These are phyloP conservation scores for Xylota segnis DNA, from an alignment of 2,888 invertebrate species.

Conservation along the genomic window DNA sequence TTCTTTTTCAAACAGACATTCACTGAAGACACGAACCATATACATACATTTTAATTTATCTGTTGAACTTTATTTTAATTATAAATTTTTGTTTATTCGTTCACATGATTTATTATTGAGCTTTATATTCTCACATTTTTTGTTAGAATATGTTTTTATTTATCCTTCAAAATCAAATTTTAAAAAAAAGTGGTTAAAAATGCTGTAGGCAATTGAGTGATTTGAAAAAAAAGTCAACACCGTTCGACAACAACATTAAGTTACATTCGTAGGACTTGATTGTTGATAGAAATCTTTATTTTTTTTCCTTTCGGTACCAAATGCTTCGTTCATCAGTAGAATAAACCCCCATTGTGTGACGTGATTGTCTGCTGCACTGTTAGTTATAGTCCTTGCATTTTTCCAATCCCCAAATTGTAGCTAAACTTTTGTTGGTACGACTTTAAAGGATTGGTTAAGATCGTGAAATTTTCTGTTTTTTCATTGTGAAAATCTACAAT, in stretches of 20 bases:
- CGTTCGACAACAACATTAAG: conserved; percentile 12
- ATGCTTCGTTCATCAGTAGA: background rate
- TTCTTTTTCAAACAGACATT: conserved; percentile 39
- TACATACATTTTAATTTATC: conserved; percentile 24
- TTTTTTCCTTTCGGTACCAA: background rate
- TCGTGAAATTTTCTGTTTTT: background rate
- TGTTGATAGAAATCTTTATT: background rate
- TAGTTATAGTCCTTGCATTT: background rate
- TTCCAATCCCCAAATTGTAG: background rate
- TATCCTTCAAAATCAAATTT: background rate
- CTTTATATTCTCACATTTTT: conserved; percentile 4
- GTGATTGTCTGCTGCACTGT: background rate
- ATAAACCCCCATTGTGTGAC: background rate
- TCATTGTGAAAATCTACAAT: background rate
- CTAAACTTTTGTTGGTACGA: background rate
- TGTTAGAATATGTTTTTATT: conserved; percentile 6
- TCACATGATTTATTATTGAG: conserved; percentile 28
- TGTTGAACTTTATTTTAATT: conserved; percentile 12
- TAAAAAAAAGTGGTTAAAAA: conserved; percentile 53
- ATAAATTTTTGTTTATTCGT: conserved; percentile 23
- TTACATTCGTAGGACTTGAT: background rate
- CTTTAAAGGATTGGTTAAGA: background rate
- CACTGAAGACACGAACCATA: conserved; percentile 41
- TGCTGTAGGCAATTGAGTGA: conserved; percentile 47
- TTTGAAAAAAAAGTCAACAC: conserved; percentile 3